Evolutionary conservation across 2,888 invertebrate species (phyloP).

Genomic region (Perdita meconis): DNA sequence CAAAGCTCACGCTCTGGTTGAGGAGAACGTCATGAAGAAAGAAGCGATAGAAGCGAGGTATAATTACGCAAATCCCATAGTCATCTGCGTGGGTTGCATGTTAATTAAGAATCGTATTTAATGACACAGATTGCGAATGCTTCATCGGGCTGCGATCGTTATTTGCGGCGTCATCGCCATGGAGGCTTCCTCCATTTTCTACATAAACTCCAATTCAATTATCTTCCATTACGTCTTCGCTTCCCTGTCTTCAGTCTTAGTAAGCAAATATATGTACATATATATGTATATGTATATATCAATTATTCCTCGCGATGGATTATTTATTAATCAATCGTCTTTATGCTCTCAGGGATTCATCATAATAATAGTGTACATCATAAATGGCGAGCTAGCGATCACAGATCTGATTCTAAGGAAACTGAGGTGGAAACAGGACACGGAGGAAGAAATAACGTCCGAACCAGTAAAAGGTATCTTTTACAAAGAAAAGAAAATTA

Average conservation of each 20-base stretch:
- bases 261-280: too few species aligned
- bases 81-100: too few species aligned
- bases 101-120: too few species aligned
- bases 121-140: conserved; percentile 86
- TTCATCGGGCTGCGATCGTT: conserved; percentile 87
- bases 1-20: conserved; percentile 78
- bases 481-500: neutral
- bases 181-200: conserved; percentile 87
- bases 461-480: conserved; percentile 80
- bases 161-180: conserved; percentile 87
- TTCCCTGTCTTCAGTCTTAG: conserved; percentile 85
- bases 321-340: neutral
- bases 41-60: conserved; percentile 82
- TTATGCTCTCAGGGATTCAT: conserved; percentile 74
- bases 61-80: neutral
- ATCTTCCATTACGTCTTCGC: conserved; percentile 87
- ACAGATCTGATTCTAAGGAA: conserved; percentile 76
- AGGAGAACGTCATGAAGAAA: conserved; percentile 80
- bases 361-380: conserved; percentile 75
- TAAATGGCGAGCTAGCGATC: conserved; percentile 76
- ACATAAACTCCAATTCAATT: conserved; percentile 87
- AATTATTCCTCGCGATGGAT: neutral
- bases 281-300: conserved; percentile 86
- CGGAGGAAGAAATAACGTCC: conserved; percentile 76
- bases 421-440: conserved; percentile 74